A percentile compares a stretch with the other conserved stretches of the same genome.
These are phyloP conservation scores for Amiota communis DNA, from an alignment of 2,888 invertebrate species.

Conservation along the genomic window DNA sequence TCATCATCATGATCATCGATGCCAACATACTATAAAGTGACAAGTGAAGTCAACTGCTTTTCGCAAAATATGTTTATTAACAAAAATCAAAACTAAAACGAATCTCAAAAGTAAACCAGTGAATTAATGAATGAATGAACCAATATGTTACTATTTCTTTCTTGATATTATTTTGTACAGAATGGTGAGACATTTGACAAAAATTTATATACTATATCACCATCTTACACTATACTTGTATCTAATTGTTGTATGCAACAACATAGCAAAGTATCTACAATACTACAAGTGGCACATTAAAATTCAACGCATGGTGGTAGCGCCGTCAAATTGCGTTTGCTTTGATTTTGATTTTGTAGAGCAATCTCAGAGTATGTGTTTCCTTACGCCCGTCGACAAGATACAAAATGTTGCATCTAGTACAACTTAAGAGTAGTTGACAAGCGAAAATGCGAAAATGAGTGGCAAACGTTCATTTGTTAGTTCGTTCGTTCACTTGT, in stretches of 20 bases:
- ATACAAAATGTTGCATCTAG: constrained; percentile 32
- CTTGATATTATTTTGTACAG: too few species aligned
- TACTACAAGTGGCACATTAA: constrained; percentile 13
- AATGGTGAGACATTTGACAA: too few species aligned
- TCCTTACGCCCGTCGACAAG: background rate
- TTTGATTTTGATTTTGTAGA: constrained; percentile 34
- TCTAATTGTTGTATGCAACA: background rate
- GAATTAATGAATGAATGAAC: too few species aligned
- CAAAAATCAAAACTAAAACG: too few species aligned
- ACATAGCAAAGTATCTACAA: background rate
- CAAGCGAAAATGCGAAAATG: constrained; percentile 5
- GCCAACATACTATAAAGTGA: background rate
- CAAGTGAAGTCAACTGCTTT: background rate
- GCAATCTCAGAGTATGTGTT: constrained; percentile 21
- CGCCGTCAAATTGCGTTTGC: constrained; percentile 17
- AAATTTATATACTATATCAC: too few species aligned
- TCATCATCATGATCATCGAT: too few species aligned
- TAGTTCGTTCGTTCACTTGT: constrained; percentile 1
- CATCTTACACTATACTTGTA: too few species aligned
- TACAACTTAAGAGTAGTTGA: constrained; percentile 6
- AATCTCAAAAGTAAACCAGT: too few species aligned
- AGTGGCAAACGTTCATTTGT: background rate
- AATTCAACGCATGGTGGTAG: constrained; percentile 17
- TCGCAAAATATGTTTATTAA: too few species aligned
- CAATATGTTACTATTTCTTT: too few species aligned